Conservation (phyloP, 2,797 vertebrate genomes). For the Orientallactaga sibirica region DNA sequence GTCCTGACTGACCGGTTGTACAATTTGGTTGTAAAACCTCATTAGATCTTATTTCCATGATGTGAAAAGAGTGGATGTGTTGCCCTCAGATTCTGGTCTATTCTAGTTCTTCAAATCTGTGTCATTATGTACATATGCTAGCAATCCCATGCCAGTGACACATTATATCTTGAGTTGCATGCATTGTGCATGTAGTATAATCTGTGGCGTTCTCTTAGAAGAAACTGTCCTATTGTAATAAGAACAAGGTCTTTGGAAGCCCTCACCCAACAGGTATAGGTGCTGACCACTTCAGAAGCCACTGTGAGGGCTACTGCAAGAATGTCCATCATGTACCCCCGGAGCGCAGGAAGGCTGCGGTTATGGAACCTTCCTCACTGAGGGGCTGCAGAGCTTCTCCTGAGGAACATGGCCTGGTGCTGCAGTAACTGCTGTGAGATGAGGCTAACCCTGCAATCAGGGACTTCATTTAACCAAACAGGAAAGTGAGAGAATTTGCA, state of each 20-base stretch:
- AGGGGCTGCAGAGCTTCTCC: background rate
- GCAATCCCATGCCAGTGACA: fast-evolving
- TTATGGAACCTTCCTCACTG: background rate
- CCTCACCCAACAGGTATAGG: background rate
- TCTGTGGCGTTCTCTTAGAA: background rate
- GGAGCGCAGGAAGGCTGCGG: background rate
- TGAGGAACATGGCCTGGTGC: background rate
- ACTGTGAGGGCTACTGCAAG: background rate
- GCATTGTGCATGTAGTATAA: background rate
- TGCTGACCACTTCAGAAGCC: background rate
- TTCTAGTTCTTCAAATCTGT: background rate
- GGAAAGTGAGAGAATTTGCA: background rate
- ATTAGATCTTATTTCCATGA: background rate
- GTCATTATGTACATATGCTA: too few species aligned
- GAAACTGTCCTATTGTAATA: background rate
- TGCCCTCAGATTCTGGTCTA: background rate
- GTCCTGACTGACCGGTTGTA: background rate
- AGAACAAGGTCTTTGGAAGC: background rate
- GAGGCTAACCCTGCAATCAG: fast-evolving
- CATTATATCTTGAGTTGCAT: fast-evolving
- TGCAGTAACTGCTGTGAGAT: fast-evolving
- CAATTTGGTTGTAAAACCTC: background rate
- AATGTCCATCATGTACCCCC: background rate
- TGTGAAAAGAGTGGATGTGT: background rate
- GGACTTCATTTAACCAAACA: background rate